Percentiles rank a stretch among this genome's conserved stretches.
phyloP scores from a whole-genome alignment of 2,113 vertebrate genomes.

The Caretta caretta region DNA sequence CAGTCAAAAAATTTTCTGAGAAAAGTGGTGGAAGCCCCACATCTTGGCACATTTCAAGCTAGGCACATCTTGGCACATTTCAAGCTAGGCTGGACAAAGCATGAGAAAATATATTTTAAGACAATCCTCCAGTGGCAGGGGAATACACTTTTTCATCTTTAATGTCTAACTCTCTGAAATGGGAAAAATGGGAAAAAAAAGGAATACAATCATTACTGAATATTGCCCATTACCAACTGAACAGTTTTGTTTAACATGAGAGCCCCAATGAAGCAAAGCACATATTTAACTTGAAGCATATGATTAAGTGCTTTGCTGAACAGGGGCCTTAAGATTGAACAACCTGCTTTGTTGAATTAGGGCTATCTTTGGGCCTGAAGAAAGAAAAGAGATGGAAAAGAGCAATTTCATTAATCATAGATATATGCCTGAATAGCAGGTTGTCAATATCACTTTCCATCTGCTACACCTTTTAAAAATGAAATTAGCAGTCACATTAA shows the following conservation, averaged over 20 bases:
- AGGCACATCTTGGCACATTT: conserved; percentile 28
- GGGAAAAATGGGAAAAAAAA: neutral
- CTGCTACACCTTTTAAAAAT: neutral
- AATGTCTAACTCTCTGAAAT: neutral
- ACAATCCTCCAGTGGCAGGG: neutral
- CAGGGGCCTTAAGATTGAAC: neutral
- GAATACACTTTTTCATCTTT: neutral
- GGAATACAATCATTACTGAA: neutral
- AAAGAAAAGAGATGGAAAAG: neutral
- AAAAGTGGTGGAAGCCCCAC: neutral
- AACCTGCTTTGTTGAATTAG: neutral
- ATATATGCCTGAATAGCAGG: no score
- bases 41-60: conserved; percentile 40
- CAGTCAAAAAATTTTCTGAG: conserved; percentile 35
- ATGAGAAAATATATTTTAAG: conserved; percentile 43
- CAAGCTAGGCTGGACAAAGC: conserved; percentile 1
- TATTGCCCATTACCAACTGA: neutral
- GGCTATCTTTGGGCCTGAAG: neutral
- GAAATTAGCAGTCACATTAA: neutral
- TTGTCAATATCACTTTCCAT: neutral
- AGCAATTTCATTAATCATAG: neutral
- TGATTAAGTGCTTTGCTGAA: neutral
- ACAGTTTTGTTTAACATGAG: neutral
- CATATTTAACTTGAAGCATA: neutral
- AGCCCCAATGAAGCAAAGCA: neutral